phyloP scores from a whole-genome alignment of 2,888 invertebrate genomes.

The Andrena haemorrhoa region DNA sequence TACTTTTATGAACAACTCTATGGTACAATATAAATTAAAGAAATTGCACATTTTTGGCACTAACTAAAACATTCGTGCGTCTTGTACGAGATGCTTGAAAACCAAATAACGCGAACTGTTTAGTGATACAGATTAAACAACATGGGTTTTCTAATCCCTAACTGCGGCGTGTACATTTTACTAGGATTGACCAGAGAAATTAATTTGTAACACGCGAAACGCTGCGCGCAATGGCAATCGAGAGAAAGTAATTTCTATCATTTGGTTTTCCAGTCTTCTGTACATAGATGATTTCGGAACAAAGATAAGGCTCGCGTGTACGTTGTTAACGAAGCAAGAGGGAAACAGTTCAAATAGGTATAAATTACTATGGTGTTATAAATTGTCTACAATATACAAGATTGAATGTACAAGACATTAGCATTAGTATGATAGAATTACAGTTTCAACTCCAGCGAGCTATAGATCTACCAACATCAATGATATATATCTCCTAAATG shows the following conservation, averaged over 20 bases:
- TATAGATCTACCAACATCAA: constrained; percentile 56
- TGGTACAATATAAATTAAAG: constrained; percentile 46
- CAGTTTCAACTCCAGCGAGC: constrained; percentile 57
- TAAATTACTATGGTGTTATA: constrained; percentile 65
- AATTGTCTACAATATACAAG: constrained; percentile 71
- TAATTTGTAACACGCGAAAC: constrained; percentile 30
- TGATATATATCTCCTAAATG: constrained; percentile 43
- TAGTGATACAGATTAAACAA: constrained; percentile 19
- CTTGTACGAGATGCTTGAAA: constrained; percentile 41
- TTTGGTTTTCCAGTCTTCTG: constrained; percentile 52
- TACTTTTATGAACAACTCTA: constrained; percentile 37
- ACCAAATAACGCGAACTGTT: constrained; percentile 35
- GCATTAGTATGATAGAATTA: constrained; percentile 53
- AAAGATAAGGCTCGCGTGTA: constrained; percentile 24
- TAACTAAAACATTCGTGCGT: constrained; percentile 49
- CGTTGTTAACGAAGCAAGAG: constrained; percentile 54
- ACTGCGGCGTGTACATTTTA: constrained; percentile 28
- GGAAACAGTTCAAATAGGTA: constrained; percentile 45
- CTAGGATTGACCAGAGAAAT: constrained; percentile 15
- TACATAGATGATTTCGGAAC: constrained; percentile 37
- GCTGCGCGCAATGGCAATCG: constrained; percentile 48
- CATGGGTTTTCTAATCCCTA: constrained; percentile 8
- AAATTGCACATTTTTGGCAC: constrained; percentile 61
- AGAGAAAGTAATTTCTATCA: constrained; percentile 24
- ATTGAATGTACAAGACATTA: constrained; percentile 66